phyloP scores from a whole-genome alignment of 2,797 vertebrate species.

The Mallotus villosus region DNA sequence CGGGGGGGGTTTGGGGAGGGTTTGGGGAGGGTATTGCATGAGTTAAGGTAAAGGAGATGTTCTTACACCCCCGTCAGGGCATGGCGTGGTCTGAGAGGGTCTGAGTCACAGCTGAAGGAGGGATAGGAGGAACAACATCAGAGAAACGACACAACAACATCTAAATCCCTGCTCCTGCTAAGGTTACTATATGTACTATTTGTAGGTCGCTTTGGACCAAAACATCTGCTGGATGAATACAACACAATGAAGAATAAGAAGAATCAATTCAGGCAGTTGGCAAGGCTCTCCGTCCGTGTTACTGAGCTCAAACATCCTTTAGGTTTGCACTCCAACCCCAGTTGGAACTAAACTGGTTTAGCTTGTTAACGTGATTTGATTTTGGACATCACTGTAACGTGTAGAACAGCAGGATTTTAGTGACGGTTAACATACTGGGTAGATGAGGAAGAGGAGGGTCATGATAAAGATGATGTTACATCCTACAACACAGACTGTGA shows the following conservation, averaged over 20 bases:
- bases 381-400: constrained; percentile 6
- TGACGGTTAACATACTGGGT: constrained; percentile 3
- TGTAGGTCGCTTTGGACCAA: no score
- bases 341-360: background rate
- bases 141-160: constrained; percentile 28
- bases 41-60: constrained; percentile 39
- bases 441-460: background rate
- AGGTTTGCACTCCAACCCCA: background rate
- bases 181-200: no score
- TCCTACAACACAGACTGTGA: background rate
- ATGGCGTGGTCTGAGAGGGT: constrained; percentile 56
- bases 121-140: constrained; percentile 58
- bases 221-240: no score
- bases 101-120: constrained; percentile 60
- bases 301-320: no score
- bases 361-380: no score
- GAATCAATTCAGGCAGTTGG: no score
- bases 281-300: no score
- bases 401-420: constrained; percentile 22
- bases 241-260: no score
- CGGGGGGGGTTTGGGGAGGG: constrained; percentile 11
- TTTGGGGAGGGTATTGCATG: constrained; percentile 17
- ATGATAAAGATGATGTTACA: background rate
- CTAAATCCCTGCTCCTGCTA: constrained; percentile 8
- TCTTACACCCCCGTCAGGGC: constrained; percentile 62